phyloP scores from a whole-genome alignment of 2,888 invertebrate genomes.

The Rhagonycha fulva region DNA sequence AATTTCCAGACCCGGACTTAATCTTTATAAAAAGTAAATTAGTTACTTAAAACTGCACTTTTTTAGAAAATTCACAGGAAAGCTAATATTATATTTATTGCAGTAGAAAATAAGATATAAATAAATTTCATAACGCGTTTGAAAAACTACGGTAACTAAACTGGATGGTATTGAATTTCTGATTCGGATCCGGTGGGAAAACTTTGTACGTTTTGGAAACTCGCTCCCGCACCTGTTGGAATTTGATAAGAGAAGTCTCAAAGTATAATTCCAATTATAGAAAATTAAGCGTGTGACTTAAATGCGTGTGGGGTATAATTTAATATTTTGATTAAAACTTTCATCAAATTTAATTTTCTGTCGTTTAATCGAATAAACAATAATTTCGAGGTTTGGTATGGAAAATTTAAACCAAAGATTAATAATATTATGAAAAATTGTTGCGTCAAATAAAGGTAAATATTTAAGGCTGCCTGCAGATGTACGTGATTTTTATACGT shows the following conservation, averaged over 20 bases:
- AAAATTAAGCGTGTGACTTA: neutral
- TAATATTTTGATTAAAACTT: neutral
- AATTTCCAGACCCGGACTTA: neutral
- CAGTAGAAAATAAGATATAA: neutral
- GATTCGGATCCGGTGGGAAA: neutral
- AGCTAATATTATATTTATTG: neutral
- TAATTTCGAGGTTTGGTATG: neutral
- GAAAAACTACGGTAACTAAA: neutral
- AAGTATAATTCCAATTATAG: neutral
- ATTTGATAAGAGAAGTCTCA: neutral
- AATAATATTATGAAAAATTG: neutral
- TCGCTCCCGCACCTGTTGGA: neutral
- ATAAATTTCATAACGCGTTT: neutral
- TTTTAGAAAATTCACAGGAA: neutral
- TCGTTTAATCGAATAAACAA: neutral
- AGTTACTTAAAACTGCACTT: neutral
- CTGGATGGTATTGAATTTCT: neutral
- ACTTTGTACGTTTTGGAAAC: neutral
- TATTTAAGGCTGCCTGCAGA: neutral
- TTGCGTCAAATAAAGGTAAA: neutral
- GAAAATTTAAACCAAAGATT: neutral
- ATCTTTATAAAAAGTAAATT: neutral
- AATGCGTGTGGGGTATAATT: neutral
- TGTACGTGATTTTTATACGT: neutral
- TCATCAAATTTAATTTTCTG: neutral